Conservation (phyloP, 2,888 invertebrate genomes). For the Acanthopleura granulata region DNA sequence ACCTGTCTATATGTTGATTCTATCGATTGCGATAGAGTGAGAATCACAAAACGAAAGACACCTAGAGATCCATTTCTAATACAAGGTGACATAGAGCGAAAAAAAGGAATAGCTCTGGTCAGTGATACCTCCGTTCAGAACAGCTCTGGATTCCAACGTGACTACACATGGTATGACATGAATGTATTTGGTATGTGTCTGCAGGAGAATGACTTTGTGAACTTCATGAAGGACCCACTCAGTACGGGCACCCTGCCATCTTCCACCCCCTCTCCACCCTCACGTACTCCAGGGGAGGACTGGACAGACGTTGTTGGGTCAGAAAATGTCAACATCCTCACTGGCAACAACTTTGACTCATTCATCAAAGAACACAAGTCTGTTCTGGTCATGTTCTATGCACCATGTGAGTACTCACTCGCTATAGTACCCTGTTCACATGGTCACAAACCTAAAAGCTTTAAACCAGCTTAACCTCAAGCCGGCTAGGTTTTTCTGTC, state of each 20-base stretch:
- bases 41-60: too few relatives aligned
- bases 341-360: constrained; percentile 72
- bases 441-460: neutral
- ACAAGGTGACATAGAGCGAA: too few relatives aligned
- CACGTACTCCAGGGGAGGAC: constrained; percentile 66
- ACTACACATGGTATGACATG: too few relatives aligned
- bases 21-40: too few relatives aligned
- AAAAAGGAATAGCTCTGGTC: too few relatives aligned
- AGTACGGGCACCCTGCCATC: constrained; percentile 25
- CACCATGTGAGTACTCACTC: constrained; percentile 70
- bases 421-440: neutral
- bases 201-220: constrained; percentile 78
- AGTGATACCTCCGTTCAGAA: too few relatives aligned
- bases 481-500: neutral
- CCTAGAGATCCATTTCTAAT: too few relatives aligned
- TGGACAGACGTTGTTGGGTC: constrained; percentile 71
- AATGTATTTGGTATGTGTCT: constrained; percentile 35
- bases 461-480: too few relatives aligned
- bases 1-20: too few relatives aligned
- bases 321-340: constrained; percentile 81
- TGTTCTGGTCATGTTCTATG: constrained; percentile 70
- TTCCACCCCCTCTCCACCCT: constrained; percentile 38
- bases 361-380: constrained; percentile 73
- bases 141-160: too few relatives aligned
- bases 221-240: constrained; percentile 73